Conservation (phyloP, 2,797 vertebrate species). For the Onychomys arenicola region DNA sequence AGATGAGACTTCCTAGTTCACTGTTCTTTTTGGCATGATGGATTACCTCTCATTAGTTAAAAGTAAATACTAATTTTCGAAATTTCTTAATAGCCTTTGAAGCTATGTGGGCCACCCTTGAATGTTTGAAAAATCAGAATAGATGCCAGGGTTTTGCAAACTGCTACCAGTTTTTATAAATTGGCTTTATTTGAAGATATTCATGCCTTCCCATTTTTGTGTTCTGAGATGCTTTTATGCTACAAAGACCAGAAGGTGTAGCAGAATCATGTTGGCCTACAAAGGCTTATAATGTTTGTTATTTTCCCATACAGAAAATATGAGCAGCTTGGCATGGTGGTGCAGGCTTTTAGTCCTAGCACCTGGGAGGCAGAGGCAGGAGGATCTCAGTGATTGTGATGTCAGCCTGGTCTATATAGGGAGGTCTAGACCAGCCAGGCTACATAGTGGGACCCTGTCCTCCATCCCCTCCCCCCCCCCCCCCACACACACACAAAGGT, state of each 20-base stretch:
- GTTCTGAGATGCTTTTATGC: slow-evolving; percentile 46
- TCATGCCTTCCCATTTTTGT: neutral
- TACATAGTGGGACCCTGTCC: neutral
- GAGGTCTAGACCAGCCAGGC: neutral
- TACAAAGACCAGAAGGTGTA: slow-evolving; percentile 13
- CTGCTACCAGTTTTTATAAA: slow-evolving; percentile 5
- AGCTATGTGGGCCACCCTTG: slow-evolving; percentile 31
- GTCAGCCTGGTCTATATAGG: neutral
- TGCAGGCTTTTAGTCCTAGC: neutral
- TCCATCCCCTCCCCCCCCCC: too few species aligned
- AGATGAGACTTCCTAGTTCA: neutral
- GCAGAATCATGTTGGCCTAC: neutral
- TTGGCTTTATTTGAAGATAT: slow-evolving; percentile 29
- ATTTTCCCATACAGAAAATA: neutral
- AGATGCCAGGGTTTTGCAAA: neutral
- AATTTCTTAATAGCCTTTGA: slow-evolving; percentile 43
- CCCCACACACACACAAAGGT: neutral
- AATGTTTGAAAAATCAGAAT: slow-evolving; percentile 2
- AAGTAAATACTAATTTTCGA: slow-evolving; percentile 21
- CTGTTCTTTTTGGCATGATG: neutral
- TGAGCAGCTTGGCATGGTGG: neutral
- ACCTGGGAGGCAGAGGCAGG: neutral
- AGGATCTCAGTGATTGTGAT: neutral
- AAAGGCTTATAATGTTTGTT: slow-evolving; percentile 17
- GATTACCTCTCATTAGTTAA: slow-evolving; percentile 26